These are phyloP conservation scores for Ictidomys tridecemlineatus DNA, from an alignment of 2,113 vertebrate species.

Conservation along the genomic window DNA sequence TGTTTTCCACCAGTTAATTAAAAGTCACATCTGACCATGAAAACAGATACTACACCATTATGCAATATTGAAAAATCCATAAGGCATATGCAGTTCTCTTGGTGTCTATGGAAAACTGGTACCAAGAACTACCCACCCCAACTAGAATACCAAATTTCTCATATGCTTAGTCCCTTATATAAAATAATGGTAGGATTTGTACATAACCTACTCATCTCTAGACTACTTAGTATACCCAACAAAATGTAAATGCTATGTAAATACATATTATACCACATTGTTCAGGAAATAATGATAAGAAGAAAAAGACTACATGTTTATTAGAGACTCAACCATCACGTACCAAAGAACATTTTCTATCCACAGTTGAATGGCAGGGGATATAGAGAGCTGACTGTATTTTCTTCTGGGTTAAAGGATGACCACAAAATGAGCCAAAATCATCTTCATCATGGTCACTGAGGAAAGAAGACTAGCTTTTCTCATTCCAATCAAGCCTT, in stretches of 20 bases:
- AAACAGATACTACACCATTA: conserved; percentile 27
- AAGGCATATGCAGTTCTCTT: background rate
- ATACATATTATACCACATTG: background rate
- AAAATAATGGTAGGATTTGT: background rate
- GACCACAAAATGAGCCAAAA: background rate
- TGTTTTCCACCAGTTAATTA: conserved; percentile 2
- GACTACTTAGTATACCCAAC: background rate
- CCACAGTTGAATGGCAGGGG: background rate
- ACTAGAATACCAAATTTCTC: background rate
- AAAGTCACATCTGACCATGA: background rate
- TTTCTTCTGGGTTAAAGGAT: background rate
- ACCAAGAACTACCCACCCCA: background rate
- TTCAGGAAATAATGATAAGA: background rate
- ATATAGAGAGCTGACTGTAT: background rate
- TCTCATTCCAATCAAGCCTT: background rate
- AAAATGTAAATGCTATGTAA: background rate
- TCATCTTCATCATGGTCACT: background rate
- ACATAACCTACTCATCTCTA: background rate
- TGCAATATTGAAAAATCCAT: background rate
- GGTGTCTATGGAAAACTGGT: background rate
- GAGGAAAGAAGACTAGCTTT: background rate
- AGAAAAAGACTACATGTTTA: background rate
- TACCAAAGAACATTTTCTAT: background rate
- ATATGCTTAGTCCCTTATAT: background rate
- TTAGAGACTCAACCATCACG: background rate